Conservation (phyloP, 2,888 invertebrate species). For the Microdon myrmicae region DNA sequence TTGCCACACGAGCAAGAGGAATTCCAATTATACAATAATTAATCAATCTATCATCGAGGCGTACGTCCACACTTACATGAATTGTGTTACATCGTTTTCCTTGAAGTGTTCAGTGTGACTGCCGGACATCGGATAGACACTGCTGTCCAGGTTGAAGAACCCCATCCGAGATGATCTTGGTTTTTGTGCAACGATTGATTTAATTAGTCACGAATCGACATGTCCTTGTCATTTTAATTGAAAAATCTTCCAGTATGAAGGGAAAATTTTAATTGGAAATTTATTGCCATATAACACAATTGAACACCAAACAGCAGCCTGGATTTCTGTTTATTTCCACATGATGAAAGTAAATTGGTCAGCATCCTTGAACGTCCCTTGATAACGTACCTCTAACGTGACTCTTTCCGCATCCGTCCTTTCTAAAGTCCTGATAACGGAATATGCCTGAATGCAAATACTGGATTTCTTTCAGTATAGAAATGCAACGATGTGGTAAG, state of each 20-base stretch:
- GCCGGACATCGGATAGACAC: conserved; percentile 11
- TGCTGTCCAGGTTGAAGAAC: conserved; percentile 18
- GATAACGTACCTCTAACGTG: not conserved
- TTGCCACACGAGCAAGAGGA: conserved; percentile 38
- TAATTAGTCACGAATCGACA: conserved; percentile 50
- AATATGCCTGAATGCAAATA: conserved; percentile 23
- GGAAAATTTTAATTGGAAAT: conserved; percentile 47
- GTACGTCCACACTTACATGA: conserved; percentile 8
- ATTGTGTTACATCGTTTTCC: conserved; percentile 14
- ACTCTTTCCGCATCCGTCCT: not conserved
- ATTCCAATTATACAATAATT: conserved; percentile 48
- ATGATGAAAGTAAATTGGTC: conserved; percentile 22
- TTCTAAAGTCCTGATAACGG: conserved; percentile 9
- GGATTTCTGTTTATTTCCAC: conserved; percentile 6
- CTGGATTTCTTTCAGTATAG: conserved; percentile 33
- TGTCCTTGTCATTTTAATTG: conserved; percentile 51
- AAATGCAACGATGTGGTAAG: no score
- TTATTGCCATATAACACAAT: conserved; percentile 39
- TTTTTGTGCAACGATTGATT: conserved; percentile 35
- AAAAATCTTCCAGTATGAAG: conserved; percentile 40
- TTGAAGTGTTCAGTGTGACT: conserved; percentile 6
- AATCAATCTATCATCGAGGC: conserved; percentile 42
- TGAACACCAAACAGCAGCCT: no score
- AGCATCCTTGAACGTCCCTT: conserved; percentile 14
- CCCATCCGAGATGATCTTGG: conserved; percentile 28